A percentile compares a stretch with the other conserved stretches of the same genome.
Evolutionary conservation across 2,113 vertebrate species (phyloP).

Genomic region (Phalacrocorax aristotelis): DNA sequence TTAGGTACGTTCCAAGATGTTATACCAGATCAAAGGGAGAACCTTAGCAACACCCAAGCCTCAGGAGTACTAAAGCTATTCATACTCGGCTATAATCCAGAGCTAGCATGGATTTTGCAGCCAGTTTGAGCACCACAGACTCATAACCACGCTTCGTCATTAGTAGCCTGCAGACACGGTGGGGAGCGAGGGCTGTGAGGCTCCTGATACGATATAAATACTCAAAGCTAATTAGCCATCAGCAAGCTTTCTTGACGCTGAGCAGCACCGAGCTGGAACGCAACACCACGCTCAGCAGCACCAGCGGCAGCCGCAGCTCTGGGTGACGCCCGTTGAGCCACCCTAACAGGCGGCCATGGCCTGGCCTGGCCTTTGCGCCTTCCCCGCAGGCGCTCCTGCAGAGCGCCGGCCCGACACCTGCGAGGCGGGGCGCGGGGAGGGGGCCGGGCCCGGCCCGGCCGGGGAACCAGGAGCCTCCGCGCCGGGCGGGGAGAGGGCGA

Average conservation of each 20-base stretch:
- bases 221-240: accelerated
- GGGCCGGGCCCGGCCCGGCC: not conserved
- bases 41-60: not conserved
- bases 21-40: not conserved
- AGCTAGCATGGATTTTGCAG: not conserved
- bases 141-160: accelerated
- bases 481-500: no score
- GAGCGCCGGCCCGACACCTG: accelerated
- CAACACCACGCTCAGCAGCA: accelerated
- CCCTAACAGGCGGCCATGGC: no score
- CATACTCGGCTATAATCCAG: not conserved
- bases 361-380: not conserved
- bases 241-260: accelerated
- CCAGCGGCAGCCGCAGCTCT: accelerated
- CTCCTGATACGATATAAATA: accelerated
- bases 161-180: accelerated
- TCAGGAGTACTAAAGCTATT: not conserved
- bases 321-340: accelerated
- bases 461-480: not conserved
- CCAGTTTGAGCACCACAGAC: accelerated
- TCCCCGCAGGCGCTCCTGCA: not conserved
- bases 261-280: not conserved
- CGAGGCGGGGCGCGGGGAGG: accelerated
- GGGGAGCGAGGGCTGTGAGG: accelerated
- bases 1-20: not conserved